phyloP scores from a whole-genome alignment of 2,797 vertebrate genomes.

The Sebastes miniatus region DNA sequence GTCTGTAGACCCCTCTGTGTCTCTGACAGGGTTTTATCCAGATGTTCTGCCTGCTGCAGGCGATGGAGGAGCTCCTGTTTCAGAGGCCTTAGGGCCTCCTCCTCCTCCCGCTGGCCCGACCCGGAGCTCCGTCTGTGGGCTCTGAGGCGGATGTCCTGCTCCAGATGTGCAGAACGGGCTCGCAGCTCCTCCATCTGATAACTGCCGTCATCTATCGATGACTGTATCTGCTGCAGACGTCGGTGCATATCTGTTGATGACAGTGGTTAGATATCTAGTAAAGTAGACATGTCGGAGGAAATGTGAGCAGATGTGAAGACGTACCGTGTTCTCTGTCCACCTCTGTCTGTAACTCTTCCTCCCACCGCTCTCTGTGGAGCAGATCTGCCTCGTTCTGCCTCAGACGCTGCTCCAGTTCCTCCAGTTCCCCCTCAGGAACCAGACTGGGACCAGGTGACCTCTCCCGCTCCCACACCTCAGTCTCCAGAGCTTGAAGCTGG shows the following conservation, averaged over 20 bases:
- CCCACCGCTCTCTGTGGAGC: constrained; percentile 82
- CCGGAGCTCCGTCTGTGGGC: constrained; percentile 58
- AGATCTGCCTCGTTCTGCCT: constrained; percentile 84
- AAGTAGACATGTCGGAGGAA: neutral
- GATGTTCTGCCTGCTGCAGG: constrained; percentile 78
- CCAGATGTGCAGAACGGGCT: constrained; percentile 74
- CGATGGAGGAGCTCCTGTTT: constrained; percentile 85
- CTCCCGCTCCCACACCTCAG: constrained; percentile 74
- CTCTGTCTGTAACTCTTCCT: constrained; percentile 83
- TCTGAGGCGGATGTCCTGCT: constrained; percentile 78
- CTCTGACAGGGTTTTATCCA: constrained; percentile 78
- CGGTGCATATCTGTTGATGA: constrained; percentile 70
- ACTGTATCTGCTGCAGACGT: constrained; percentile 77
- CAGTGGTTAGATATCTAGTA: neutral
- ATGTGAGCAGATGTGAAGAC: neutral
- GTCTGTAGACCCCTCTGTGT: constrained; percentile 80
- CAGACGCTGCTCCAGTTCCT: constrained; percentile 79
- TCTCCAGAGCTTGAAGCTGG: constrained; percentile 78
- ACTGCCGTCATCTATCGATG: constrained; percentile 80
- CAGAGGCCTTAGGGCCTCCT: constrained; percentile 79
- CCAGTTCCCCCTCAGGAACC: constrained; percentile 73
- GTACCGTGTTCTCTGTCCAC: constrained; percentile 82
- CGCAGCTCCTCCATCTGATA: constrained; percentile 80
- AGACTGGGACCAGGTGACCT: neutral
- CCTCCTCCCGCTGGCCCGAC: constrained; percentile 41